Conservation (phyloP, 1,140 invertebrate genomes). For the Apis dorsata region DNA sequence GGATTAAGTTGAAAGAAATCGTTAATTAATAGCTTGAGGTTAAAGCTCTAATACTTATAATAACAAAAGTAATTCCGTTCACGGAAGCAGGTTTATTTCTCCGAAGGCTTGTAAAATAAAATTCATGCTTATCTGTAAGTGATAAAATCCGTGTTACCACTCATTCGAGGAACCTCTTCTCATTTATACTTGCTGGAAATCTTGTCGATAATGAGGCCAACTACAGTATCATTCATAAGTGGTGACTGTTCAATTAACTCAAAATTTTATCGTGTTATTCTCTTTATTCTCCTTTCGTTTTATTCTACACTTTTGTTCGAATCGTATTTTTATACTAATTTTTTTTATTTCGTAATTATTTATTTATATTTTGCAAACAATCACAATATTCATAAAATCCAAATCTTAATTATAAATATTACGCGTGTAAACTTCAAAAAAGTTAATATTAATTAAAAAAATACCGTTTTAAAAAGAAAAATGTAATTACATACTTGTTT, state of each 20-base stretch:
- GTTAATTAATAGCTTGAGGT: background rate
- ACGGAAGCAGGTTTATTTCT: constrained; percentile 51
- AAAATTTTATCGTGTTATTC: background rate
- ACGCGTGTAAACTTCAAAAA: too few relatives aligned
- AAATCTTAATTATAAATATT: too few relatives aligned
- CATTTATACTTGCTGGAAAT: constrained; percentile 51
- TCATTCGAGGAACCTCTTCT: constrained; percentile 50
- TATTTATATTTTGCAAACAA: too few relatives aligned
- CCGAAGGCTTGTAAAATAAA: constrained; percentile 50
- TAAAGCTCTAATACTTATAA: constrained; percentile 17
- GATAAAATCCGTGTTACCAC: constrained; percentile 53
- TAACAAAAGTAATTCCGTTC: constrained; percentile 34
- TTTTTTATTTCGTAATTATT: too few relatives aligned
- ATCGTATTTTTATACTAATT: background rate
- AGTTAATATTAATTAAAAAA: too few relatives aligned
- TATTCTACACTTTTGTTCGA: background rate
- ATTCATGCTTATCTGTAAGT: constrained; percentile 52
- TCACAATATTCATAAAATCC: background rate
- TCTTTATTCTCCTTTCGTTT: background rate
- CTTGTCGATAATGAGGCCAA: constrained; percentile 48
- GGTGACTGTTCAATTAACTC: background rate
- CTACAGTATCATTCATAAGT: constrained; percentile 36
- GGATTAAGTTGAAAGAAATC: background rate
- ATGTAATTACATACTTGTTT: too few relatives aligned
- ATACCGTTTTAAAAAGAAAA: too few relatives aligned